Evolutionary conservation across 92 coral and sea anemone genomes (phyloP).

Genomic region (Diadumene lineata): DNA sequence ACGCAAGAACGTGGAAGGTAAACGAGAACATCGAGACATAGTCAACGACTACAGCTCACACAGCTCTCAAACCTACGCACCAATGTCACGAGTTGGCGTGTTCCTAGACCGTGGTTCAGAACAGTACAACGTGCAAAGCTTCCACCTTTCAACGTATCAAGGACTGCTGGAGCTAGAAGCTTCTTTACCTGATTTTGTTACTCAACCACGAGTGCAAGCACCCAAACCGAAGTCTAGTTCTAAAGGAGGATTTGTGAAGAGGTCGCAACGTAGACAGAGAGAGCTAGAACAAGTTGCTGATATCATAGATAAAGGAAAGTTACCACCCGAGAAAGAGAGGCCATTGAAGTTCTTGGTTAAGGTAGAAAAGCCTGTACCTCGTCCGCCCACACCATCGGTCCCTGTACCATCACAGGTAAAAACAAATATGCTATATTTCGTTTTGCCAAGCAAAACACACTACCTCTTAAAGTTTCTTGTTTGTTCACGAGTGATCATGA

Average conservation of each 20-base stretch:
- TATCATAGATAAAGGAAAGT: slow-evolving; percentile 77
- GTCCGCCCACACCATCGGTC: slow-evolving; percentile 99
- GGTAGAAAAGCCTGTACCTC: slow-evolving; percentile 97
- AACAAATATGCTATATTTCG: too few species aligned
- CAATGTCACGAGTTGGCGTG: slow-evolving; percentile 97
- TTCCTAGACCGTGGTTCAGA: slow-evolving; percentile 98
- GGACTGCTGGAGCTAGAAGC: slow-evolving; percentile 94
- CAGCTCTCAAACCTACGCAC: slow-evolving; percentile 95
- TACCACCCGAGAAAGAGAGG: slow-evolving; percentile 74
- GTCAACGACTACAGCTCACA: slow-evolving; percentile 82
- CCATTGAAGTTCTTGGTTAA: slow-evolving; percentile 86
- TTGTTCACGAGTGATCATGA: too few species aligned
- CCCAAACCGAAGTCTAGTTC: slow-evolving; percentile 93
- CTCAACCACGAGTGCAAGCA: slow-evolving; percentile 95
- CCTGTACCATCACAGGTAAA: slow-evolving; percentile 90
- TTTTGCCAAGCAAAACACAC: too few species aligned
- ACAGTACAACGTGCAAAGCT: slow-evolving; percentile 88
- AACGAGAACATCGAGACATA: slow-evolving; percentile 89
- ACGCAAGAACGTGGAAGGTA: slow-evolving; percentile 93
- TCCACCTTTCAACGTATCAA: slow-evolving; percentile 85
- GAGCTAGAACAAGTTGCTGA: slow-evolving; percentile 96
- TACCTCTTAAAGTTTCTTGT: too few species aligned
- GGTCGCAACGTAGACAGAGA: slow-evolving; percentile 89
- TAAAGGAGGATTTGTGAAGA: slow-evolving; percentile 88
- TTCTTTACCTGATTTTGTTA: slow-evolving; percentile 94